phyloP scores from a whole-genome alignment of 2,888 invertebrate genomes.

The Bibio marci region DNA sequence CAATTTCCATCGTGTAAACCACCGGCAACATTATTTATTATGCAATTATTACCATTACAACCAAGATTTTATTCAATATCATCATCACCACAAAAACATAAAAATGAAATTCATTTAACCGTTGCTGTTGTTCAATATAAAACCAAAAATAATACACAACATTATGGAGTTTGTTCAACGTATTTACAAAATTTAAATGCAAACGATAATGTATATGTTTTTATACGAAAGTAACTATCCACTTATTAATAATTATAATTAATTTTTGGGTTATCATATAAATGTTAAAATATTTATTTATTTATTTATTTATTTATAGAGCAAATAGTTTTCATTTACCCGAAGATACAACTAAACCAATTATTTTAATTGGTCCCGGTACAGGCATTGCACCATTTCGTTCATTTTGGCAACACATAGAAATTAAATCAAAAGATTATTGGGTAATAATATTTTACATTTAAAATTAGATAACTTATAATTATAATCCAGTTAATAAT shows the following conservation, averaged over 20 bases:
- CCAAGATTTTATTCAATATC: conserved; percentile 91
- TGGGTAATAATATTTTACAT: background rate
- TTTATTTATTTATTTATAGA: conserved; percentile 31
- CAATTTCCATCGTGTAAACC: conserved; percentile 77
- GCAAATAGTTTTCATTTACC: conserved; percentile 79
- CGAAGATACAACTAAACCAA: conserved; percentile 50
- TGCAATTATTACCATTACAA: conserved; percentile 69
- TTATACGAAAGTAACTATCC: conserved; percentile 54
- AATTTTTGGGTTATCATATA: too few relatives aligned
- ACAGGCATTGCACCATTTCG: conserved; percentile 91
- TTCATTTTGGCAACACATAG: conserved; percentile 78
- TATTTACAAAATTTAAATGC: conserved; percentile 61
- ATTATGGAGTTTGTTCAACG: conserved; percentile 82
- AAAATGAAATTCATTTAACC: conserved; percentile 71
- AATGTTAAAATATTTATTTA: background rate
- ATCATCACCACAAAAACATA: conserved; percentile 61
- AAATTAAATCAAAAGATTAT: conserved; percentile 10
- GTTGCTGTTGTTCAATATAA: conserved; percentile 81
- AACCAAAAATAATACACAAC: conserved; percentile 33
- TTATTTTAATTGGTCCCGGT: conserved; percentile 79
- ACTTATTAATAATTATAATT: conserved; percentile 3
- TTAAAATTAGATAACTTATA: background rate
- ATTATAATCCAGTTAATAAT: conserved; percentile 1
- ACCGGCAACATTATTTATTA: conserved; percentile 61
- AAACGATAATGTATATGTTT: conserved; percentile 55